Evolutionary conservation across 2,113 vertebrate species (phyloP), one percentile per base, ranked within the genome.

Genomic region (Lepus europaeus): DNA sequence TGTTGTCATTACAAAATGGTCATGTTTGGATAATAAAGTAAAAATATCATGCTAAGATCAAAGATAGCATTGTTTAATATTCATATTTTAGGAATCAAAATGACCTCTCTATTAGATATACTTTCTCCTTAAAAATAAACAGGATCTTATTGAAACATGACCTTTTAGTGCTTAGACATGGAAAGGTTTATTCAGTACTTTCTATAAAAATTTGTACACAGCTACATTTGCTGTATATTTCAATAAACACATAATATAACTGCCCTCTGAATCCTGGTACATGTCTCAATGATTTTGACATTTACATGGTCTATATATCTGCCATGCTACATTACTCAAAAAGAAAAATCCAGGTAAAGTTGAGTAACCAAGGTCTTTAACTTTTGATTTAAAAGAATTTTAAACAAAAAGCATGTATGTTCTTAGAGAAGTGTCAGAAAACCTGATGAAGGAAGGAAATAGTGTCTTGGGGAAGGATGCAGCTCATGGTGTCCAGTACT

Each of bases 291-390:
- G 49, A 79, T 72, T 82, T 79, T 81, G 77, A 88, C 61, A 56
- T 77, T 88, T 36, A 95, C 93, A 77, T 69, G 22, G 1, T 69
- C 59, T 69, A 5, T 82, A 14, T 66, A 79, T 73, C 49, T 96
- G n/a, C 66, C 51, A 22, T 70, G 9, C 23, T 80, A 31, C 27
- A 61, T 12, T 70, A 45, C 59, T 89, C n/a, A 85, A 63, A 68
- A 84, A 73, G 68, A 66, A 93, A 95, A 90, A 45, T 39, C 29
- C 76, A 79, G 17, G 31, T 64, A 31, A 22, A 53, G 74, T 74
- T 89, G 36, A 86, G 74, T 93, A 77, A 59, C 49, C 27, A 64
- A 76, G 10, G 76, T 53, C 29, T 91, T 78, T 66, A 73, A 36
- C 7, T 70, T 76, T 16, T 61, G 11, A 56, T 78, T 68, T 56